These are phyloP conservation scores for Phortica magna DNA, from an alignment of 2,888 invertebrate genomes.

Conservation along the genomic window DNA sequence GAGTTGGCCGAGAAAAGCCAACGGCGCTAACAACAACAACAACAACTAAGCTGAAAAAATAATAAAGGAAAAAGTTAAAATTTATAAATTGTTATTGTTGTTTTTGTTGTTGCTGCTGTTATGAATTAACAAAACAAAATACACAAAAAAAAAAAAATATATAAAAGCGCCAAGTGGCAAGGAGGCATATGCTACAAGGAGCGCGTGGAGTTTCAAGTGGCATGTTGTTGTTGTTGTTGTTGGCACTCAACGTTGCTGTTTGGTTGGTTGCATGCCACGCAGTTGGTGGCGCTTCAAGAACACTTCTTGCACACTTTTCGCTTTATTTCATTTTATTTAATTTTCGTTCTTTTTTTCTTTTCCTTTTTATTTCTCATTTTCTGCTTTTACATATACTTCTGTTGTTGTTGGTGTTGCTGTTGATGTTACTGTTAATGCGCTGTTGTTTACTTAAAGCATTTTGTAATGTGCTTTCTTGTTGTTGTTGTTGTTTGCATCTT, in stretches of 20 bases:
- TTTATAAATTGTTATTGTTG: conserved; percentile 24
- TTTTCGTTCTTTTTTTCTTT: not conserved
- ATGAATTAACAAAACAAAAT: conserved; percentile 22
- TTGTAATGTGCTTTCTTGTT: not conserved
- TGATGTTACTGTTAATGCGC: not conserved
- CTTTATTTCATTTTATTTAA: not conserved
- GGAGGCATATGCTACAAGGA: not conserved
- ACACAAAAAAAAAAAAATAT: not conserved
- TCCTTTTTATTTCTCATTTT: not conserved
- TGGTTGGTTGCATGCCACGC: no score
- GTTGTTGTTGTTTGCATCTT: not conserved
- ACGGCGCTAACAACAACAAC: conserved; percentile 17
- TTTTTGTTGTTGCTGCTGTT: conserved; percentile 9
- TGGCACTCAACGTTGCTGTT: not conserved
- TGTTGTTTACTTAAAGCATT: conserved; percentile 15
- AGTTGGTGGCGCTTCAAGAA: conserved; percentile 35
- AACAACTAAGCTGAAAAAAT: conserved; percentile 10
- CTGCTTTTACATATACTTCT: no score
- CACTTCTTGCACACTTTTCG: conserved; percentile 19
- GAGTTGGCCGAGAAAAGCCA: conserved; percentile 56
- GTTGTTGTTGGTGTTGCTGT: conserved; percentile 10
- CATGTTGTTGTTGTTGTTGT: conserved; percentile 8
- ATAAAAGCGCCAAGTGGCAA: not conserved
- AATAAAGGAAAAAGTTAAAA: conserved; percentile 13
- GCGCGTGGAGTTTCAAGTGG: conserved; percentile 9